phyloP scores from a whole-genome alignment of 2,888 invertebrate species.

The Oxystoma pomonae region DNA sequence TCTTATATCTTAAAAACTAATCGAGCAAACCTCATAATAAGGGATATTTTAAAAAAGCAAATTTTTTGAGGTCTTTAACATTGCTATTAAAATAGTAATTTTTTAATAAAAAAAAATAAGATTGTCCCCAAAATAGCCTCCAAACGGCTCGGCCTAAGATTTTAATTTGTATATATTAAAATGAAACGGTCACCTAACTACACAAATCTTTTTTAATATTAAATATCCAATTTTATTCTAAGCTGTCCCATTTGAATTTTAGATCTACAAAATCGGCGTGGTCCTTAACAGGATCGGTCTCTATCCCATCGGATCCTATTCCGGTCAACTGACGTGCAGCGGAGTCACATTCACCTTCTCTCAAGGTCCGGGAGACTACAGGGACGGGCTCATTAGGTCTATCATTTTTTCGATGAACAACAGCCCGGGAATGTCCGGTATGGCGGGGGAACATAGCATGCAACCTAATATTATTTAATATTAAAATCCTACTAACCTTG shows the following conservation, averaged over 20 bases:
- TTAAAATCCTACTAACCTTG: no score
- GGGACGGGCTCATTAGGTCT: conserved; percentile 74
- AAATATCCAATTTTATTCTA: not conserved
- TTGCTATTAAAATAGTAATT: no score
- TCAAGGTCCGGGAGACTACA: conserved; percentile 61
- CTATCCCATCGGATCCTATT: conserved; percentile 76
- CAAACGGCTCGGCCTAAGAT: no score
- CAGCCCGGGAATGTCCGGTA: conserved; percentile 31
- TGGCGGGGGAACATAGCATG: conserved; percentile 33
- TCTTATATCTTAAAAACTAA: no score
- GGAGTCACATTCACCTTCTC: conserved; percentile 73
- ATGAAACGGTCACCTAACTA: no score
- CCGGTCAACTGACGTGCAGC: conserved; percentile 62
- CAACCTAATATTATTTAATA: conserved; percentile 32
- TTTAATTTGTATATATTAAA: no score
- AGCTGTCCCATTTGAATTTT: conserved; percentile 26
- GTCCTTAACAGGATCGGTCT: conserved; percentile 78
- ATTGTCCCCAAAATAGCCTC: no score
- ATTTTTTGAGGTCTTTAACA: no score
- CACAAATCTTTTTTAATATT: not conserved
- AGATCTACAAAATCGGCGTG: conserved; percentile 78
- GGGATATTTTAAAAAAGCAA: no score
- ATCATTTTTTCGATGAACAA: conserved; percentile 62
- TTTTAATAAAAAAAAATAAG: no score
- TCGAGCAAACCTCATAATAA: no score